Evolutionary conservation across 2,113 vertebrate species (phyloP), one percentile per base, ranked within the genome.

Genomic region (Gulo gulo): DNA sequence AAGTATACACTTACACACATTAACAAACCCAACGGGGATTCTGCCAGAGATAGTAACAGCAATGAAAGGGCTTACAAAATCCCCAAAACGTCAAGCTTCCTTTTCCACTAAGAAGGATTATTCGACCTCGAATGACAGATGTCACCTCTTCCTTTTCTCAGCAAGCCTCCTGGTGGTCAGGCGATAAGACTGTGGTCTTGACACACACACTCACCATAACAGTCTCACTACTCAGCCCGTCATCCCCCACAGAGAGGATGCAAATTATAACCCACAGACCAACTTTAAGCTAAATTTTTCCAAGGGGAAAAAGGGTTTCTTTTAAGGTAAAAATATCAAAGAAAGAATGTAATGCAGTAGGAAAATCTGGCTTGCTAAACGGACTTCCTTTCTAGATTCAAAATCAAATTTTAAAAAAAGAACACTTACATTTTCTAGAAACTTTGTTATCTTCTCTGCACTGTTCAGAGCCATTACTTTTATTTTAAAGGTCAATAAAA

Each of bases 401-500:
- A 98, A 93, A 94, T 87, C 23, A 83, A 91, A 87, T 57, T 29
- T 18, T 2, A 21, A 89, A 84, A 82, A 93, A 20, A 93, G 55
- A 81, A 34, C 87, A 98, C 99, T 99, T 98, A 99, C 99, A 12
- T 99, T 99, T 98, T 99, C 99, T 98, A 99, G 98, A 98, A 99
- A 99, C 91, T 98, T 99, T 5, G 98, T 98, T 93, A 99, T 98
- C 78, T 98, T 99, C 67, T 99, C 99, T 13, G 99, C 98, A 52
- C 98, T 99, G 98, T 91, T 99, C 97, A 99, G 98, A 20, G 99
- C 99, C 99, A 99, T 99, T 94, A 99, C 98, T 95, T 99, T 99
- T 98, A 99, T 99, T 98, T 99, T 99, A 98, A 99, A 99, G 94
- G 99, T 99, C 97, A 99, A 98, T 86, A 99, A 97, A 96, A 99